Evolutionary conservation across 2,888 invertebrate genomes (phyloP).

Genomic region (Aphodius granarius): DNA sequence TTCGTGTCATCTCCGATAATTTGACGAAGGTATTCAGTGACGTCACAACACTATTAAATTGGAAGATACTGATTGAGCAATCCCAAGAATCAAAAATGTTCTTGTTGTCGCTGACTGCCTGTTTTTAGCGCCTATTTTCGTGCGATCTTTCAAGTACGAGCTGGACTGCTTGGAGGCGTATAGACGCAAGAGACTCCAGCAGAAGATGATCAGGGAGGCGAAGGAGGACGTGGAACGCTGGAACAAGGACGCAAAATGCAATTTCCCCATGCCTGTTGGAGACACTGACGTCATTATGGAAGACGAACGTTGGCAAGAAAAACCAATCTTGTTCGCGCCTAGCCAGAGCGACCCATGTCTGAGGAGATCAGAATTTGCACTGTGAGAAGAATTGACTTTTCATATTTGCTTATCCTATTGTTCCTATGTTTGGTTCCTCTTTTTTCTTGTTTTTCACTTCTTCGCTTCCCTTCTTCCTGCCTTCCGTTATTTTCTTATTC

Average conservation of each 20-base stretch:
- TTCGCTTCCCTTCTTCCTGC: not conserved
- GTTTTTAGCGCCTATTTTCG: constrained; percentile 53
- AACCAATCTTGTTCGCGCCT: constrained; percentile 55
- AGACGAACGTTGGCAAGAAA: constrained; percentile 55
- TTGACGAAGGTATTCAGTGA: too few species aligned
- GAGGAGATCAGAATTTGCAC: constrained; percentile 44
- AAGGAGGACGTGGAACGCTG: constrained; percentile 34
- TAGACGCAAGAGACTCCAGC: constrained; percentile 48
- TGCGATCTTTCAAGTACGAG: constrained; percentile 61
- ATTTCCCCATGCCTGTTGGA: not conserved
- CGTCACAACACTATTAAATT: too few species aligned
- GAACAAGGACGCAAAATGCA: not conserved
- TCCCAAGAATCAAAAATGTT: too few species aligned
- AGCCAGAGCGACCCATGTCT: constrained; percentile 44
- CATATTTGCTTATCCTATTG: constrained; percentile 6
- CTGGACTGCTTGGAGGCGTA: constrained; percentile 57
- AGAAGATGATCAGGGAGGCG: constrained; percentile 42
- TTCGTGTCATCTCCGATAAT: too few species aligned
- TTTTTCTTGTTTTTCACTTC: too few species aligned
- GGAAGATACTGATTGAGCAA: too few species aligned
- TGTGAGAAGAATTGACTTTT: constrained; percentile 34
- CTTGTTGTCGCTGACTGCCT: too few species aligned
- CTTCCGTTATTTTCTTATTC: not conserved
- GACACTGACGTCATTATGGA: constrained; percentile 39
- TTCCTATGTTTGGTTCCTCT: not conserved